Conservation (phyloP, 2,113 vertebrate genomes). For the Rhinolophus ferrumequinum region DNA sequence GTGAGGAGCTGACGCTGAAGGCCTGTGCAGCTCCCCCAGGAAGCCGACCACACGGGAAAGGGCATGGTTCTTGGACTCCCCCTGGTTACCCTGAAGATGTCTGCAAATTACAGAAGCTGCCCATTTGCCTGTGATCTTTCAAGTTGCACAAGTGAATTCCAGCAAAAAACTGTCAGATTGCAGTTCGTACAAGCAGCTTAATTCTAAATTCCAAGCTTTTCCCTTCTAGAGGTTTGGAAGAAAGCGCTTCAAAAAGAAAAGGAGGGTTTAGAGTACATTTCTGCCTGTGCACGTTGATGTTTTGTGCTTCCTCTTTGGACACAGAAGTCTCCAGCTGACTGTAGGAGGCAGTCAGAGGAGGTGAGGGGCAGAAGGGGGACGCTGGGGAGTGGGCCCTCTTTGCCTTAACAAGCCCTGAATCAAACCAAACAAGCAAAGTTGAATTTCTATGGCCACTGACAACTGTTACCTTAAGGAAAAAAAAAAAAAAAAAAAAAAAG, state of each 20-base stretch:
- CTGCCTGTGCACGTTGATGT: neutral
- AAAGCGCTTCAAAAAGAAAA: neutral
- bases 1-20: neutral
- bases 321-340: no score
- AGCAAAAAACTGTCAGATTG: neutral
- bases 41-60: neutral
- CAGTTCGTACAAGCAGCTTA: rapidly evolving
- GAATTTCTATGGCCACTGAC: neutral
- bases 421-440: neutral
- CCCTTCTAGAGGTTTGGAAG: neutral
- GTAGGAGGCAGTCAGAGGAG: neutral
- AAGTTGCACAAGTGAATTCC: neutral
- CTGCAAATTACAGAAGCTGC: neutral
- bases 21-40: neutral
- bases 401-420: neutral
- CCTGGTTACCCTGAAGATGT: rapidly evolving
- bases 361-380: neutral
- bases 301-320: neutral
- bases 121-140: neutral
- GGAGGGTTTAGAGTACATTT: neutral
- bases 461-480: neutral
- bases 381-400: neutral
- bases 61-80: neutral
- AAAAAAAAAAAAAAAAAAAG: neutral
- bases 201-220: neutral